A percentile compares a stretch with the other conserved stretches of the same genome.
Evolutionary conservation across 1,140 invertebrate species (phyloP).

Genomic region (Caerostris extrusa): DNA sequence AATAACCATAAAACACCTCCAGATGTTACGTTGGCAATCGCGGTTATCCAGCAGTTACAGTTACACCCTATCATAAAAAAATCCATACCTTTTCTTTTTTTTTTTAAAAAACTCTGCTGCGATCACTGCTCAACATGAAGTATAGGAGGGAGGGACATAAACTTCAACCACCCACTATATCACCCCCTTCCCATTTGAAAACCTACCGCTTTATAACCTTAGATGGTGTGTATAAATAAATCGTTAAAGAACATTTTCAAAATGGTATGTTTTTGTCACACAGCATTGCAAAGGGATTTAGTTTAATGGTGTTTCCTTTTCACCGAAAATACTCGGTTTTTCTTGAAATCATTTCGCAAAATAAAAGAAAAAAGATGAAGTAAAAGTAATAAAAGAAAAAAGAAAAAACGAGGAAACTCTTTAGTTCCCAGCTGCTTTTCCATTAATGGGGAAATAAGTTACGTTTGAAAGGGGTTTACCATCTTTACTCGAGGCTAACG

Average conservation of each 20-base stretch:
- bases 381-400: background rate
- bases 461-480: constrained; percentile 33
- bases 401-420: background rate
- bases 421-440: constrained; percentile 62
- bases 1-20: background rate
- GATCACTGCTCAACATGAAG: background rate
- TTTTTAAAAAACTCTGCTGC: background rate
- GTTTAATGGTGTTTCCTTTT: constrained; percentile 61
- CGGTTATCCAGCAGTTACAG: background rate
- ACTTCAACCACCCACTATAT: background rate
- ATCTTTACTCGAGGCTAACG: constrained; percentile 22
- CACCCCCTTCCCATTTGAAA: background rate
- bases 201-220: constrained; percentile 36
- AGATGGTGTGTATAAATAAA: constrained; percentile 58
- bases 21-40: background rate
- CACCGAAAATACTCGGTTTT: constrained; percentile 21
- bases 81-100: background rate
- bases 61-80: background rate
- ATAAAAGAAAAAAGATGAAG: background rate
- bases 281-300: constrained; percentile 41
- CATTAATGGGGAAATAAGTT: constrained; percentile 56
- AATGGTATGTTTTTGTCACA: constrained; percentile 55
- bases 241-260: constrained; percentile 64
- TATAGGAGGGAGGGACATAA: background rate
- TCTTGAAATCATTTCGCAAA: constrained; percentile 26